A percentile compares a stretch with the other conserved stretches of the same genome.
These are phyloP conservation scores for Hemicentrotus pulcherrimus DNA, from an alignment of 35 echinoderm and acorn worm genomes.

Conservation along the genomic window DNA sequence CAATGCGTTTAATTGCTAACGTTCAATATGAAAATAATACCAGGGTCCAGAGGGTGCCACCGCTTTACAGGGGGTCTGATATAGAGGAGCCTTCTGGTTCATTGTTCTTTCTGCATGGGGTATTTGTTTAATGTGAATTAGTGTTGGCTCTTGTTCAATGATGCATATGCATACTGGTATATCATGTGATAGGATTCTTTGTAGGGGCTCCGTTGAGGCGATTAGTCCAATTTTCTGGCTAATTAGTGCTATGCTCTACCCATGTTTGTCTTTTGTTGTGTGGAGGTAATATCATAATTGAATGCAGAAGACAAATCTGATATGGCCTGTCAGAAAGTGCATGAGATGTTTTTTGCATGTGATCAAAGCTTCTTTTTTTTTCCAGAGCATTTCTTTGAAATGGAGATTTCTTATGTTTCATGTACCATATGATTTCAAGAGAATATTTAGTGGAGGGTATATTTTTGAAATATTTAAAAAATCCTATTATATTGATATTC, in stretches of 20 bases:
- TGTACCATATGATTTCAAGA: too few species aligned
- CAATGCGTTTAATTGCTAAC: neutral
- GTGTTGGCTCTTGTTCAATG: neutral
- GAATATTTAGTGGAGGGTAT: too few species aligned
- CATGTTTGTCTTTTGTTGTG: neutral
- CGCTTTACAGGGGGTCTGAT: neutral
- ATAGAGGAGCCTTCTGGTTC: neutral
- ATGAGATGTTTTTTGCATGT: neutral
- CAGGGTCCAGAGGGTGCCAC: neutral
- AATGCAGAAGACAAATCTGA: neutral
- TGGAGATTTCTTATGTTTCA: neutral
- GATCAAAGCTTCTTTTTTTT: neutral
- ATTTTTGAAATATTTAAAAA: too few species aligned
- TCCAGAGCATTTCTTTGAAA: neutral
- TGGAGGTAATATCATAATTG: neutral
- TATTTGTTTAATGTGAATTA: neutral
- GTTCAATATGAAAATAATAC: neutral
- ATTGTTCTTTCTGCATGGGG: neutral
- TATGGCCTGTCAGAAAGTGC: neutral
- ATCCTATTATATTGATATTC: too few species aligned
- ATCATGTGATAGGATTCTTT: neutral
- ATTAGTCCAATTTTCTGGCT: neutral
- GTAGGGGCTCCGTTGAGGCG: neutral
- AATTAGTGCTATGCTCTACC: neutral
- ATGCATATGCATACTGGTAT: neutral